Percentiles rank a stretch among this genome's conserved stretches.
Conservation (phyloP, 2,113 vertebrate species). For the Protomyctophum bolini region DNA sequence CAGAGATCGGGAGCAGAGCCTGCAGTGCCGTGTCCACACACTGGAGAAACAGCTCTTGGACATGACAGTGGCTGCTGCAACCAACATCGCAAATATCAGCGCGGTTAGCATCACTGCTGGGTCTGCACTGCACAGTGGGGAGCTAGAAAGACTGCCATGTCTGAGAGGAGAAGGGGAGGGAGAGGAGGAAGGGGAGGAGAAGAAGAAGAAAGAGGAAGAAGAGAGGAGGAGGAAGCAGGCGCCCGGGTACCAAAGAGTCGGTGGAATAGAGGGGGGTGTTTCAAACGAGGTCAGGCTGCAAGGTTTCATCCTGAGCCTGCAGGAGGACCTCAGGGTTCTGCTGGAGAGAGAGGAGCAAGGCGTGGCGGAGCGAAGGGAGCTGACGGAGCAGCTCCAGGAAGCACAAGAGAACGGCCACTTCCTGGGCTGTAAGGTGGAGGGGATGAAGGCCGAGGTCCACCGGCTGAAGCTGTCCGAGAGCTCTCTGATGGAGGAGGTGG, state of each 20-base stretch:
- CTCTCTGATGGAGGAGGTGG: conserved; percentile 68
- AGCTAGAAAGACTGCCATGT: conserved; percentile 52
- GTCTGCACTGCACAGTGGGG: conserved; percentile 41
- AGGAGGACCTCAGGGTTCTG: conserved; percentile 72
- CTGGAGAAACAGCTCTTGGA: conserved; percentile 81
- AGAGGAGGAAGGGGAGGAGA: conserved; percentile 62
- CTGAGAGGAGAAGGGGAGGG: conserved; percentile 67
- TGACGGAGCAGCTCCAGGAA: conserved; percentile 69
- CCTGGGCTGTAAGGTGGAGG: conserved; percentile 75
- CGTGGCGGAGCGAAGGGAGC: conserved; percentile 58
- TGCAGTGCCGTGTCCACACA: conserved; percentile 74
- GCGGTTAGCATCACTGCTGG: conserved; percentile 53
- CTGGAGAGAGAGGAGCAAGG: conserved; percentile 68
- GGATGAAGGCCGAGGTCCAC: conserved; percentile 64
- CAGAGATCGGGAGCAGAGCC: conserved; percentile 74
- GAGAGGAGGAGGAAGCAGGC: conserved; percentile 40
- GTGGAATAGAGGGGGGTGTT: neutral
- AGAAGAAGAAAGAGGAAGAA: conserved; percentile 51
- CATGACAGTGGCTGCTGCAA: conserved; percentile 68
- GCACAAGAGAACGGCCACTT: conserved; percentile 71
- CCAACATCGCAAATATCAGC: conserved; percentile 26
- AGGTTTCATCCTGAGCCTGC: conserved; percentile 48
- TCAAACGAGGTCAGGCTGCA: conserved; percentile 62
- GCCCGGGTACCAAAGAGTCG: conserved; percentile 7
- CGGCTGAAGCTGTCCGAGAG: conserved; percentile 76